Evolutionary conservation across 2,888 invertebrate genomes (phyloP).

Genomic region (Piscicola geometra): DNA sequence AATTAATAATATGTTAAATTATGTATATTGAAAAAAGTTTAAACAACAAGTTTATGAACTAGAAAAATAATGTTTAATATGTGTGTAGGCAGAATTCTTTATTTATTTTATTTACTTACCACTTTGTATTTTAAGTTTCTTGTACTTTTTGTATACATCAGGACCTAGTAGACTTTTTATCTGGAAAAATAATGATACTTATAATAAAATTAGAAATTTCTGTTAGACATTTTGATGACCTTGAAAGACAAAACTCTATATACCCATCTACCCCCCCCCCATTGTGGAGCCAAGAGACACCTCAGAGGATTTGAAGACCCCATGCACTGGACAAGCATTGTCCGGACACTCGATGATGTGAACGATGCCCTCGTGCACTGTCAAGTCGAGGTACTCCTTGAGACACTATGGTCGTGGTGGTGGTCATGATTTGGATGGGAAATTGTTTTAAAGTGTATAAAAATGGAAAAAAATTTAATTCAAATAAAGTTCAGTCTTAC

Average conservation of each 20-base stretch:
- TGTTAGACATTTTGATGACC: not conserved
- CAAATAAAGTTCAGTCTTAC: too few species aligned
- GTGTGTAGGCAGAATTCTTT: too few species aligned
- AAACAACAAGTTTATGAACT: not conserved
- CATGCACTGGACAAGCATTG: constrained; percentile 51
- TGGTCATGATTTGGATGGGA: not conserved
- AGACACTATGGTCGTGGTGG: constrained; percentile 48
- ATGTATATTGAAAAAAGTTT: not conserved
- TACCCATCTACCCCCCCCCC: not conserved
- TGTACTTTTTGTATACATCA: constrained; percentile 48
- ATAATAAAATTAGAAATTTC: not conserved
- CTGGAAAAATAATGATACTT: constrained; percentile 38
- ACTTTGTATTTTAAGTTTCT: constrained; percentile 47
- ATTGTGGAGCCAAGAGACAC: constrained; percentile 26
- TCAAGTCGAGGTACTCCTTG: constrained; percentile 50
- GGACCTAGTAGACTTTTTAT: constrained; percentile 50
- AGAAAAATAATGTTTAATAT: not conserved
- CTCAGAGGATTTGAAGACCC: constrained; percentile 48
- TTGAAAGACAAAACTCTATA: not conserved
- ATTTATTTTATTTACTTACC: constrained; percentile 29
- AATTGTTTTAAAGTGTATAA: not conserved
- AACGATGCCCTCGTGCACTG: constrained; percentile 52
- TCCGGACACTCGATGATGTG: constrained; percentile 53
- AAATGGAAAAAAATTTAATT: too few species aligned
- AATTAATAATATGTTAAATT: constrained; percentile 3